Evolutionary conservation across 2,113 vertebrate genomes (phyloP), one percentile per base, ranked within the genome.

Genomic region (Lathamus discolor): DNA sequence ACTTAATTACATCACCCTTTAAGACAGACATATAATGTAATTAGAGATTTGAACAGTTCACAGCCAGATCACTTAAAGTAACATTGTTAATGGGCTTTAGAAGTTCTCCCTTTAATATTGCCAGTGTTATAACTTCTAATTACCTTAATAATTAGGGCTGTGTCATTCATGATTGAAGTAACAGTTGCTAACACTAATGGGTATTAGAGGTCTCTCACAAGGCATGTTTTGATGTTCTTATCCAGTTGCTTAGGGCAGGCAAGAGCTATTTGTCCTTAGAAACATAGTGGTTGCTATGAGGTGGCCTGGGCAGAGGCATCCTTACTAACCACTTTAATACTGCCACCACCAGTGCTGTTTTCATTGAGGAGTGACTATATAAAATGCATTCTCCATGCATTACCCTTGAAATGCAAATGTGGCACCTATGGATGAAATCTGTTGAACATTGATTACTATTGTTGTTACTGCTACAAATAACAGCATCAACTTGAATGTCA

Each of bases 1-100:
- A 98, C 98, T 98, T 99, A 99, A 99, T 99, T 98, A 98, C 98
- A 99, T 99, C 98, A 99, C 98, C 98, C 98, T 98, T 97, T 98
- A 98, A 98, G 98, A 98, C 97, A 98, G 99, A 98, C 94, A 97
- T 98, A 96, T 98, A 99, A 99, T 98, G 98, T 99, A 99, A 98
- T 98, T 99, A 99, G 99, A 98, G 98, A 98, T 98, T 98, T 98
- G 99, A 99, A 98, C 98, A 98, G 98, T 98, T 99, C 98, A 98
- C 98, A 99, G 98, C 98, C 98, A 98, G 98, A 99, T 99, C 98
- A 99, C 99, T 99, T 99, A 99, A 99, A 99, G 99, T 98, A 98
- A 98, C 98, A 97, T 98, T 98, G 98, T 99, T 99, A 99, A 99
- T 99, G 98, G 98, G 98, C 98, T 98, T 98, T 98, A 98, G 97